Evolutionary conservation across 2,888 invertebrate species (phyloP).

Genomic region (Thelaira solivaga): DNA sequence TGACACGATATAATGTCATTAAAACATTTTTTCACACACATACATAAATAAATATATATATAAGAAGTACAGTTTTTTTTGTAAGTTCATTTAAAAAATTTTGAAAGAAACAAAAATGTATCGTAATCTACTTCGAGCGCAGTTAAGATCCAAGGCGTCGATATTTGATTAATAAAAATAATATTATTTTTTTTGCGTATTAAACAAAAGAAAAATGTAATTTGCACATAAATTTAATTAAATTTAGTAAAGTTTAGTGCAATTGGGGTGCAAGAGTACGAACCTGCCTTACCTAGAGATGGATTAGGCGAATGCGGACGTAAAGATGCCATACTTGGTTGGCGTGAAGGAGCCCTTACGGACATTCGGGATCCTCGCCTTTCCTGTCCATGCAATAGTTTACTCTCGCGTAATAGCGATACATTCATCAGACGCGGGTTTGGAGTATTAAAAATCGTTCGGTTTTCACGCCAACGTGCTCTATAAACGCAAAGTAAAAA

Average conservation of each 20-base stretch:
- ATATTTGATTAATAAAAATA: neutral
- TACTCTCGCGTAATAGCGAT: constrained; percentile 88
- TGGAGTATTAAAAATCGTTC: constrained; percentile 95
- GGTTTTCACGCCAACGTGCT: constrained; percentile 93
- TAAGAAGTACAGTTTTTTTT: no score
- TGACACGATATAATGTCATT: no score
- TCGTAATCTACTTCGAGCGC: no score
- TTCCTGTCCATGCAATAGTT: constrained; percentile 85
- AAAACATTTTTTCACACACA: no score
- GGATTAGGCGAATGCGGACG: constrained; percentile 84
- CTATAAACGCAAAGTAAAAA: constrained; percentile 78
- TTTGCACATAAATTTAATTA: constrained; percentile 53
- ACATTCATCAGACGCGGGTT: constrained; percentile 96
- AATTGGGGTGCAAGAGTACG: constrained; percentile 70
- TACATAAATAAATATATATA: no score
- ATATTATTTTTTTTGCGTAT: neutral
- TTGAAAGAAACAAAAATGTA: no score
- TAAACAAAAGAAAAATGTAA: constrained; percentile 28
- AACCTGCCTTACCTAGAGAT: constrained; percentile 78
- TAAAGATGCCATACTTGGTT: constrained; percentile 90
- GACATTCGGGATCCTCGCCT: constrained; percentile 88
- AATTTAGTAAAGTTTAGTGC: constrained; percentile 50
- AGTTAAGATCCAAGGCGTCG: no score
- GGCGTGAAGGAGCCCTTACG: constrained; percentile 87
- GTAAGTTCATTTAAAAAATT: no score